Percentiles rank a stretch among this genome's conserved stretches.
Evolutionary conservation across 2,113 vertebrate species (phyloP).

Genomic region (Typhlomys cinereus): DNA sequence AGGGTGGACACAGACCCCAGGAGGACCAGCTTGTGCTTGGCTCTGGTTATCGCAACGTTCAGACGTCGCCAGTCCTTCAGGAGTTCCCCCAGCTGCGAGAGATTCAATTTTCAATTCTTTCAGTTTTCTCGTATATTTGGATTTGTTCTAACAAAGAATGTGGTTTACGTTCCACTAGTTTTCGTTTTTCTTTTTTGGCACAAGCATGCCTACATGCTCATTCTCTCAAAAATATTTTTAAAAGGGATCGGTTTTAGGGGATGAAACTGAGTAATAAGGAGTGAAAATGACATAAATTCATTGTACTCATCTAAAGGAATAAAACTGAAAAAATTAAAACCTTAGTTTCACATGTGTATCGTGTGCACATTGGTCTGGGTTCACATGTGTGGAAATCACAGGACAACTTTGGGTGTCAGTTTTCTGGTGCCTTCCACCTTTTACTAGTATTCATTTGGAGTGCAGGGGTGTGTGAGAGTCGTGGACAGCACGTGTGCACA

Average conservation of each 20-base stretch:
- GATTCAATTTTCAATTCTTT: neutral
- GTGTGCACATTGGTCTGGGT: no score
- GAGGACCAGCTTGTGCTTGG: constrained; percentile 97
- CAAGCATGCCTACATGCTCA: no score
- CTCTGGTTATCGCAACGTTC: constrained; percentile 96
- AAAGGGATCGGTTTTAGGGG: no score
- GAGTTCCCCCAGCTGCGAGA: constrained; percentile 91
- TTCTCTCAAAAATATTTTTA: no score
- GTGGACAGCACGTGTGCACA: no score
- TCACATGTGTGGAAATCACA: neutral
- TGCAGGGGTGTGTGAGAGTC: no score
- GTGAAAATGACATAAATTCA: no score
- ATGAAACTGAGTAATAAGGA: no score
- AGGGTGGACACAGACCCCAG: constrained; percentile 91
- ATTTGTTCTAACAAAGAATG: neutral
- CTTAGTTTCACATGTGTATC: no score
- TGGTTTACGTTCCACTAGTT: neutral
- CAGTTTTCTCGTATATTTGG: neutral
- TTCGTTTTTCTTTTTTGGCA: neutral
- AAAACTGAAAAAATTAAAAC: no score
- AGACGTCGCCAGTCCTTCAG: constrained; percentile 97
- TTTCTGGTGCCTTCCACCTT: neutral
- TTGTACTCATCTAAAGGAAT: no score
- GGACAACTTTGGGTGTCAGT: neutral
- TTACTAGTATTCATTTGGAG: no score